Percentiles rank a stretch among this genome's conserved stretches.
These are phyloP conservation scores for Orchesella cincta DNA, from an alignment of 1,140 invertebrate genomes.

Conservation along the genomic window DNA sequence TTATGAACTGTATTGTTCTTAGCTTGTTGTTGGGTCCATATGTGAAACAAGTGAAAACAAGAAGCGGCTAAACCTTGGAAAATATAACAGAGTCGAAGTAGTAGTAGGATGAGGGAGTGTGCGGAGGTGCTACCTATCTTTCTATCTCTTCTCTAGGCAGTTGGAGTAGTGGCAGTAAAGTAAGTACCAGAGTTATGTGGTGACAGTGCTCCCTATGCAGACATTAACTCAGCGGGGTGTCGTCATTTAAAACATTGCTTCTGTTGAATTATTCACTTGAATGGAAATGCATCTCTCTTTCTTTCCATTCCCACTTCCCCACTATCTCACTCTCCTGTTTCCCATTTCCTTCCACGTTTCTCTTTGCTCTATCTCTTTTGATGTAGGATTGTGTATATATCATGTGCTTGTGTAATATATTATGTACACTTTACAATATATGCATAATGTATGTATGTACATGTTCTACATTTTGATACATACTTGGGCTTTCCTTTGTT, in stretches of 20 bases:
- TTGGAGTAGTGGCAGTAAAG: neutral
- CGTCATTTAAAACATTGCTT: slow-evolving; percentile 12
- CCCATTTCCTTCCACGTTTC: neutral
- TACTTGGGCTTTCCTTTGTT: too few relatives aligned
- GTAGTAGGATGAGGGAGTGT: neutral
- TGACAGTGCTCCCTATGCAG: slow-evolving; percentile 3
- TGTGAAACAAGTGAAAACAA: too few relatives aligned
- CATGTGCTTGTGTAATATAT: too few relatives aligned
- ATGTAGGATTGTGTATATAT: too few relatives aligned
- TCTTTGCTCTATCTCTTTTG: too few relatives aligned
- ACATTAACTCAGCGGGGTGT: slow-evolving; percentile 22
- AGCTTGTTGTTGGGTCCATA: too few relatives aligned
- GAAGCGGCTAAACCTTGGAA: too few relatives aligned
- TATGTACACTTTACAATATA: too few relatives aligned
- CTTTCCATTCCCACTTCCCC: neutral
- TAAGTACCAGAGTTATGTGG: too few relatives aligned
- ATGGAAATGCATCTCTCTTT: slow-evolving; percentile 16
- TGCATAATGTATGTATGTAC: neutral
- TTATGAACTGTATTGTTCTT: too few relatives aligned
- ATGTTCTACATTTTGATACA: neutral
- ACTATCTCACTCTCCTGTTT: neutral
- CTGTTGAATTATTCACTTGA: slow-evolving; percentile 25
- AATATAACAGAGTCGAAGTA: neutral
- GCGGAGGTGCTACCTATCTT: neutral
- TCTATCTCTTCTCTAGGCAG: neutral